phyloP scores from a whole-genome alignment of 2,113 vertebrate species.

The Paraplagusia blochii region DNA sequence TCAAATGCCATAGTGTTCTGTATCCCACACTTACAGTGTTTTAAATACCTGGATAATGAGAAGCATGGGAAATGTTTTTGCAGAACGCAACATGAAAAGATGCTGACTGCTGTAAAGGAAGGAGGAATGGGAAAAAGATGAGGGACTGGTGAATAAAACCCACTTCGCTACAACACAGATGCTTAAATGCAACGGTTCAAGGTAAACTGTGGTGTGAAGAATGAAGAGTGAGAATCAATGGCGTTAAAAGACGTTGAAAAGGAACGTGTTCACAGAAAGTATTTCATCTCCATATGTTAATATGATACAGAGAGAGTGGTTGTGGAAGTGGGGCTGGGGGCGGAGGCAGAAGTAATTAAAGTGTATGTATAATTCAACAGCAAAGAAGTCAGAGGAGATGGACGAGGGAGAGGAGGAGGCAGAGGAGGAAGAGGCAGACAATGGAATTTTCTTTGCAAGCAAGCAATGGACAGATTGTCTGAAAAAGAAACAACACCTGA shows the following conservation, averaged over 20 bases:
- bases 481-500: constrained; percentile 5
- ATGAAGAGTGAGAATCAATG: not conserved
- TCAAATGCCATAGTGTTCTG: too few relatives aligned
- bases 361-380: constrained; percentile 70
- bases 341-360: constrained; percentile 55
- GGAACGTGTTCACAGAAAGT: not conserved
- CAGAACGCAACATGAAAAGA: constrained; percentile 11
- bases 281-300: constrained; percentile 1
- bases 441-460: constrained; percentile 40
- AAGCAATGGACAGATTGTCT: constrained; percentile 28
- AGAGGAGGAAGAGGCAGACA: not conserved
- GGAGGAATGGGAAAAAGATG: not conserved
- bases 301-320: constrained; percentile 1
- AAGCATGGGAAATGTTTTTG: constrained; percentile 1
- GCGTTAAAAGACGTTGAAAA: not conserved
- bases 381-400: constrained; percentile 26
- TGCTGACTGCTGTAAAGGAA: not conserved
- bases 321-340: not conserved
- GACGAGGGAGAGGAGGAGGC: constrained; percentile 6
- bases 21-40: too few relatives aligned
- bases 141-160: not conserved
- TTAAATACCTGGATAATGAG: too few relatives aligned
- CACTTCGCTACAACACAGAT: not conserved
- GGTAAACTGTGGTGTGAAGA: not conserved
- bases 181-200: not conserved